Conservation (phyloP, 2,113 vertebrate species). For the Penelope pileata region DNA sequence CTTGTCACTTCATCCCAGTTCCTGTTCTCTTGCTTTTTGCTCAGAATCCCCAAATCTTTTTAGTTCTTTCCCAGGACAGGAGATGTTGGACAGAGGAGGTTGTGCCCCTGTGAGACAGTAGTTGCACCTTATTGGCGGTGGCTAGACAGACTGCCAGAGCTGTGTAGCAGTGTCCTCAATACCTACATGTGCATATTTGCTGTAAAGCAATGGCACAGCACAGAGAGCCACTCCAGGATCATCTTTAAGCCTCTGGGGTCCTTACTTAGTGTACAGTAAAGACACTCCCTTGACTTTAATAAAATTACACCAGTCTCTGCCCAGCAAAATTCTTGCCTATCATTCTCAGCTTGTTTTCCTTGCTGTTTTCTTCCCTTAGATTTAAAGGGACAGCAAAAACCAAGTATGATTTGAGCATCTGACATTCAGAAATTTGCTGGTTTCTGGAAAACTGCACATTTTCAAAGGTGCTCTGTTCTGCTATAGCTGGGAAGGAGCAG, state of each 20-base stretch:
- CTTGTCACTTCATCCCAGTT: neutral
- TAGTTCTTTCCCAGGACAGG: neutral
- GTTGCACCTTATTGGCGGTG: neutral
- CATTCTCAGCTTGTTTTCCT: neutral
- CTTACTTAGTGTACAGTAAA: neutral
- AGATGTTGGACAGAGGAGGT: neutral
- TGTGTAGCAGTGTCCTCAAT: neutral
- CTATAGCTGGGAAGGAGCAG: neutral
- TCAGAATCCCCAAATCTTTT: neutral
- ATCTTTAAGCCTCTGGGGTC: neutral
- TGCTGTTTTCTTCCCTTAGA: neutral
- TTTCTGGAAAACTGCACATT: neutral
- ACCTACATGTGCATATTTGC: neutral
- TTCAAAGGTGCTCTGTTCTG: neutral
- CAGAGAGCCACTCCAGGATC: neutral
- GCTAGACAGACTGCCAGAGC: neutral
- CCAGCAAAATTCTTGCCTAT: neutral
- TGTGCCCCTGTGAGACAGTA: neutral
- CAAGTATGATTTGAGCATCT: neutral
- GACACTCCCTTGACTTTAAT: neutral
- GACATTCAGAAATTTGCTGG: neutral
- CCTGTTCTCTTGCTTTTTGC: neutral
- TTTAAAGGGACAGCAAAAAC: neutral
- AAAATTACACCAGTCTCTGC: neutral
- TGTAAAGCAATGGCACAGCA: neutral